Base-by-base conservation (phyloP, 2,113 vertebrate genomes). In the Actenoides hombroni region DNA sequence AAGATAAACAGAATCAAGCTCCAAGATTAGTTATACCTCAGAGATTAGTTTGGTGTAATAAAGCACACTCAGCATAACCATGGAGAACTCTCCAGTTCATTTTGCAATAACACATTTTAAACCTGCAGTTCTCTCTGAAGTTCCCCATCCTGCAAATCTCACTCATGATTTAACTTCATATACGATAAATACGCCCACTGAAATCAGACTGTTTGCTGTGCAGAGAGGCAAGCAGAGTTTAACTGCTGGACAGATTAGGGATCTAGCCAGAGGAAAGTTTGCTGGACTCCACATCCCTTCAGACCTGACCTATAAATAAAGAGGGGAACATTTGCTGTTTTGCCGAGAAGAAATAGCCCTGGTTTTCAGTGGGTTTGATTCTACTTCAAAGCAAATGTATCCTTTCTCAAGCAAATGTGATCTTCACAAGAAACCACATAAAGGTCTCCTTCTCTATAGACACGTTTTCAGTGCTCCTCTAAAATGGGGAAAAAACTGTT, bases 1-100 rank as follows among this genome's bases (percentile, higher is more conserved):
- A 85, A 44, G 48, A 73, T 61, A 92, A 94, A 49, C 8, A 82
- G 61, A 92, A 56, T 39, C 61, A 76, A 67, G 44, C 37, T 95
- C 39, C 44, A 56, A 53, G 64, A 90, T 92, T 56, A 95, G 64
- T 44, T 90, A 11, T 78, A 94, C 80, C 87, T 67, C 48, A 51
- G n/a, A 92, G 83, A 96, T 97, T 71, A 90, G 23, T 31, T 83
- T 77, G 39, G 20, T 77, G 46, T 59, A 69, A 88, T 86, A 77
- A 86, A 77, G 60, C 31, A 54, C 63, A 42, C 35, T 83, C 64
- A 67, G 33, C 48, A n/a, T 16, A 79, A 79, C 77, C 49, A 80
- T 1, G 0, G n/a, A 79, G 40, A 63, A 68, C n/a, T 77, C 63
- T 33, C 63, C 2, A 5, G 40, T 1, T 0, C 37, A 29, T 78